Evolutionary conservation across 2,797 vertebrate species (phyloP).

Genomic region (Tapera naevia): DNA sequence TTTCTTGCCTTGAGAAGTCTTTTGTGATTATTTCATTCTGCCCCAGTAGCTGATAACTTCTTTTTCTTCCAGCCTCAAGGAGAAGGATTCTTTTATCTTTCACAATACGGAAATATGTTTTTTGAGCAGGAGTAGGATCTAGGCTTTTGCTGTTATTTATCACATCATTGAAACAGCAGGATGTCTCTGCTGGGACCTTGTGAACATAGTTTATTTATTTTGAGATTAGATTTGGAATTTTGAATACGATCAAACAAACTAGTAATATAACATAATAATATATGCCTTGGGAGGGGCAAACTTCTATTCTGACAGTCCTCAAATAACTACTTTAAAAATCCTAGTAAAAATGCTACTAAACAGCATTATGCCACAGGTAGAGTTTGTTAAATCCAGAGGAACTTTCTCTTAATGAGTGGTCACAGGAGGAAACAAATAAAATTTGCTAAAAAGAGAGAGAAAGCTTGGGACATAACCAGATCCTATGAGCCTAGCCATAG

Average conservation of each 20-base stretch:
- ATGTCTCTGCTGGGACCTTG: not conserved
- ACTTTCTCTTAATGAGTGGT: not conserved
- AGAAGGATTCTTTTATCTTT: constrained; percentile 38
- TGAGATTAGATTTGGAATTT: not conserved
- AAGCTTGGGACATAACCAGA: not conserved
- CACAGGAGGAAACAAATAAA: not conserved
- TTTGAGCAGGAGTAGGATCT: not conserved
- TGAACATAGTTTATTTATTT: not conserved
- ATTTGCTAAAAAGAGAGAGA: not conserved
- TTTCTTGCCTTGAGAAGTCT: not conserved
- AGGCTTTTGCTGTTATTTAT: constrained; percentile 24
- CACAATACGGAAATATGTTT: not conserved
- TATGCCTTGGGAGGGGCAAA: not conserved
- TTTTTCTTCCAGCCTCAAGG: constrained; percentile 26
- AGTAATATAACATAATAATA: not conserved
- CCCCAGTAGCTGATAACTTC: constrained; percentile 35
- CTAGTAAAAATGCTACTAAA: not conserved
- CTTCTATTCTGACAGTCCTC: not conserved
- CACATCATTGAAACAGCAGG: not conserved
- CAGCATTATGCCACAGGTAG: not conserved
- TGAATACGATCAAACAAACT: not conserved
- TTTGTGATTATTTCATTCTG: constrained; percentile 50
- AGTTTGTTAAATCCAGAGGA: not conserved
- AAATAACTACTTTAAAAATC: not conserved
- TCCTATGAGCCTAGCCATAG: not conserved